Evolutionary conservation across 2,888 invertebrate genomes (phyloP).

Genomic region (Platynereis dumerilii): DNA sequence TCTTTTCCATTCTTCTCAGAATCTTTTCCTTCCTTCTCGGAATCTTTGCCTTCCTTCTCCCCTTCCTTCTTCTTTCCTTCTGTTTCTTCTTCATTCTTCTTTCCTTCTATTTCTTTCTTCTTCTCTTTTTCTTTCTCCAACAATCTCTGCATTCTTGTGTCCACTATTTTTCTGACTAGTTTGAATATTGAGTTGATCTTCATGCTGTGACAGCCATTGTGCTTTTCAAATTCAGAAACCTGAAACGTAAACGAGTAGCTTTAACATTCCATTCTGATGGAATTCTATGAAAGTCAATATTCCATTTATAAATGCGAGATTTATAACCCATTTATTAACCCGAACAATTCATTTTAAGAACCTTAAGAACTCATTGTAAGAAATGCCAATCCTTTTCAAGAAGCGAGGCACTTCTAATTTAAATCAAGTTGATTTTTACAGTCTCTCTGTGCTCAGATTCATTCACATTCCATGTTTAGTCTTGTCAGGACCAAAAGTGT

Average conservation of each 20-base stretch:
- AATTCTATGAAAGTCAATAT: no score
- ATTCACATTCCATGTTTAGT: no score
- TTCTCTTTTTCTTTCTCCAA: slow-evolving; percentile 4
- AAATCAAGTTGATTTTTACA: no score
- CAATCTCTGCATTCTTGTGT: neutral
- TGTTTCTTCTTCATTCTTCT: neutral
- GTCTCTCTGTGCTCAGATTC: no score
- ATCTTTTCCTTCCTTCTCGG: slow-evolving; percentile 5
- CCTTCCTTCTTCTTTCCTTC: neutral
- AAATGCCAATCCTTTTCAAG: no score
- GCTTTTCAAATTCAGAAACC: slow-evolving; percentile 40
- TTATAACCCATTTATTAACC: no score
- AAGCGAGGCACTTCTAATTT: no score
- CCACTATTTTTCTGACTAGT: neutral
- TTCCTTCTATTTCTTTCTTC: neutral
- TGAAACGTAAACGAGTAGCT: slow-evolving; percentile 20
- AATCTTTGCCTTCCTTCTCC: neutral
- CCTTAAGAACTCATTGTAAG: no score
- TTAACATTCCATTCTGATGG: no score
- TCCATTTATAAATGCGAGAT: no score
- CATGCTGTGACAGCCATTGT: slow-evolving; percentile 38
- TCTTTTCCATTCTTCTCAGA: neutral
- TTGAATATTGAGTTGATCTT: neutral
- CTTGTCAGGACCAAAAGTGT: no score
- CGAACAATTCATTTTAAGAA: no score